Percentiles rank a stretch among this genome's conserved stretches.
phyloP scores from a whole-genome alignment of 2,113 vertebrate genomes.

The Sapayoa aenigma region DNA sequence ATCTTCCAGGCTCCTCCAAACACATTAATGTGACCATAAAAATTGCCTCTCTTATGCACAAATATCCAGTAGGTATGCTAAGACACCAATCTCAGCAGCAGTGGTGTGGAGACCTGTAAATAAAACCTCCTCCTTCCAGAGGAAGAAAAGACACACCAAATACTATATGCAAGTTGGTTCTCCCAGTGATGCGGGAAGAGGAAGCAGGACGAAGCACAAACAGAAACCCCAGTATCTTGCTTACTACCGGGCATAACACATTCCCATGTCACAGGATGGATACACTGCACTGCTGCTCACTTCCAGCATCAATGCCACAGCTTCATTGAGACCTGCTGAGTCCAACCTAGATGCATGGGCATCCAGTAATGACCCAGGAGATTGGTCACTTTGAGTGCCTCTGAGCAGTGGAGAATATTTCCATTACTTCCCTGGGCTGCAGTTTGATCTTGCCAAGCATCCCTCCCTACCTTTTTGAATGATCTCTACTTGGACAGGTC shows the following conservation, averaged over 20 bases:
- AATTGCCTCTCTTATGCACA: background rate
- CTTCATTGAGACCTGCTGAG: background rate
- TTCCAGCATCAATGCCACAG: background rate
- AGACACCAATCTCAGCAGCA: background rate
- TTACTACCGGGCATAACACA: background rate
- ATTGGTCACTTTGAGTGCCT: background rate
- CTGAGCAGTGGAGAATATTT: background rate
- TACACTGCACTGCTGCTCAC: background rate
- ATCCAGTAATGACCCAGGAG: background rate
- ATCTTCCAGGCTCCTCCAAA: background rate
- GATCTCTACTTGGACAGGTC: background rate
- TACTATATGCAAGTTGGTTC: background rate
- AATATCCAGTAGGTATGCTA: background rate
- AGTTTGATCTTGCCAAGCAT: background rate
- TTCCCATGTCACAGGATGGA: background rate
- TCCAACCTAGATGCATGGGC: background rate
- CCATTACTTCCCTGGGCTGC: background rate
- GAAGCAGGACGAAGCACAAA: background rate
- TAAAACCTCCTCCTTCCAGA: background rate
- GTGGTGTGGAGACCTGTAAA: background rate
- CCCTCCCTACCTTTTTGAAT: background rate
- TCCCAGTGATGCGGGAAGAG: background rate
- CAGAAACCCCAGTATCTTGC: background rate
- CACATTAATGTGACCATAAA: background rate
- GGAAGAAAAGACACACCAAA: background rate